These are phyloP conservation scores for Lamprotornis superbus DNA, from an alignment of 2,113 vertebrate species.

Conservation along the genomic window DNA sequence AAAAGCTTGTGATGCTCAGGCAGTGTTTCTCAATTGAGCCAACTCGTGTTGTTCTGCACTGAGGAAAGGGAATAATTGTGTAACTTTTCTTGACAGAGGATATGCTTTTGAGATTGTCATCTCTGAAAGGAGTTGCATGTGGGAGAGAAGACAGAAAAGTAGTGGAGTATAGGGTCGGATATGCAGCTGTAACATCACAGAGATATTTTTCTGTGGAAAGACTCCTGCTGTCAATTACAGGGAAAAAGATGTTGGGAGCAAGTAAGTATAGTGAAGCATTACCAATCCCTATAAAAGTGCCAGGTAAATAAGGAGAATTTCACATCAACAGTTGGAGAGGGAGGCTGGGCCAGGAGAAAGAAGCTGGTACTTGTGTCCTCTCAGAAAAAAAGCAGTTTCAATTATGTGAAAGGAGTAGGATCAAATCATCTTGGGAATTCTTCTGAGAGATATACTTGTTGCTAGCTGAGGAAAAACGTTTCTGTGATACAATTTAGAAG, in stretches of 20 bases:
- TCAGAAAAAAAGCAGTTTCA: neutral
- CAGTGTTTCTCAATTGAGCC: neutral
- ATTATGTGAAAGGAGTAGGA: neutral
- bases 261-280: neutral
- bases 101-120: neutral
- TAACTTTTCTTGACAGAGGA: neutral
- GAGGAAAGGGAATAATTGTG: neutral
- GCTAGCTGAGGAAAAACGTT: neutral
- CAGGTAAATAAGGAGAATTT: slow-evolving; percentile 21
- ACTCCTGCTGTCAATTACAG: neutral
- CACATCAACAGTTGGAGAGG: neutral
- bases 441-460: neutral
- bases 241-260: neutral
- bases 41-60: neutral
- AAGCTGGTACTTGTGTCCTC: neutral
- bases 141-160: neutral
- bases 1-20: neutral
- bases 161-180: neutral
- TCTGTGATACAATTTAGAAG: neutral
- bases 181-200: neutral
- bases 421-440: neutral
- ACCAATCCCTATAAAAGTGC: neutral
- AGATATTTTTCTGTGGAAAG: neutral
- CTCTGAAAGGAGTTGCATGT: neutral
- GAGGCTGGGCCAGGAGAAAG: neutral